Evolutionary conservation across 2,113 vertebrate species (phyloP), one percentile per base, ranked within the genome.

Genomic region (Mohoua ochrocephala): DNA sequence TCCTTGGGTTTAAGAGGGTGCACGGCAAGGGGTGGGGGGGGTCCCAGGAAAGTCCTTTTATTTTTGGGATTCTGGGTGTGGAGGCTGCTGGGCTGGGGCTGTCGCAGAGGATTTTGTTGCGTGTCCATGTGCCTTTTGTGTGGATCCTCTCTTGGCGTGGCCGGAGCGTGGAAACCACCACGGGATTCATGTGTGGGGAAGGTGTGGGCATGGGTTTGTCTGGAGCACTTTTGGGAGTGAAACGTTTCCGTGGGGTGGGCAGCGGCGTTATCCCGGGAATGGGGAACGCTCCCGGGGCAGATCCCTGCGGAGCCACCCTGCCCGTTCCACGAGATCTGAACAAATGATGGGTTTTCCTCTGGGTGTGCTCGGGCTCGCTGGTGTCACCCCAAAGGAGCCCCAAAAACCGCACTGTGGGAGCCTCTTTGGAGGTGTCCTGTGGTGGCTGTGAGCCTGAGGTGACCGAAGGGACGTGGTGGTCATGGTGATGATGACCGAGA

Each of bases 261-360:
- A 42, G 52, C 4, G 14, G 39, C 0, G 1, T 28, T 45, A 3
- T 49, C 64, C 42, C 1, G 44, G 54, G 35, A 20, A 15, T n/a
- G 37, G 31, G 63, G 79, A 19, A 39, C 7, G 3, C 45, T 69
- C 60, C 4, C 59, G 6, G 3, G 2, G 54, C 67, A 63, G 61
- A 20, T 59, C 4, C 0, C 3, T 8, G 3, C 0, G 1, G 2
- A 6, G 31, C 33, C 17, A 2, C 49, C 8, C 2, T 1, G 13
- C 15, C 15, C 10, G 1, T 5, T 3, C 42, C 30, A 2, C 1
- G 21, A 41, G 18, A 71, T 28, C n/a, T 11, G 7, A 30, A 13
- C 5, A 7, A 35, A 5, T 0, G 1, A 7, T 11, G 52, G n/a
- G n/a, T n/a, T 6, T 28, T 63, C 28, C 7, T 27, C 47, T 24